A percentile compares a stretch with the other conserved stretches of the same genome.
These are phyloP conservation scores for Crenichthys baileyi DNA, from an alignment of 2,797 vertebrate species.

Conservation along the genomic window DNA sequence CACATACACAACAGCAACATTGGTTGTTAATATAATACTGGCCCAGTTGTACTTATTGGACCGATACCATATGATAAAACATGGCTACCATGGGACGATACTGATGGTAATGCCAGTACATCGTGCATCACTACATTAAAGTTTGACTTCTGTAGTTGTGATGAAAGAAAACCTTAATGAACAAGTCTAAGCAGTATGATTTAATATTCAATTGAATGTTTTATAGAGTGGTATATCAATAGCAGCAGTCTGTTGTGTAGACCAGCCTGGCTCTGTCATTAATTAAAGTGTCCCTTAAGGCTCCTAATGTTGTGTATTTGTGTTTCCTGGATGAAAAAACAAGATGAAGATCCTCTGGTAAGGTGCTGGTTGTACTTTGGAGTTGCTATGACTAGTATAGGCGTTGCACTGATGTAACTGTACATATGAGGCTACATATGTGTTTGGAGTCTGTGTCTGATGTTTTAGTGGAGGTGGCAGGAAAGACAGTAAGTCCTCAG, in stretches of 20 bases:
- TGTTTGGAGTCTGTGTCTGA: constrained; percentile 56
- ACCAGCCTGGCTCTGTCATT: constrained; percentile 33
- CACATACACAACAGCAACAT: no score
- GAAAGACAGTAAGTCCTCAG: constrained; percentile 49
- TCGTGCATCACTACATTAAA: no score
- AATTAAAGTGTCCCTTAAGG: constrained; percentile 32
- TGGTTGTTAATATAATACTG: no score
- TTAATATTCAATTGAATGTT: constrained; percentile 72
- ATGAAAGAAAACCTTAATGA: constrained; percentile 54
- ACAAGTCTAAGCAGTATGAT: constrained; percentile 52
- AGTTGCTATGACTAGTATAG: constrained; percentile 42
- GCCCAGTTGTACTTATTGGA: no score
- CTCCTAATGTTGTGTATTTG: constrained; percentile 22
- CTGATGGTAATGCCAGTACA: no score
- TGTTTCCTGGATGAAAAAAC: constrained; percentile 20
- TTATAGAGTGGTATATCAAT: constrained; percentile 66
- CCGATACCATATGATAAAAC: no score
- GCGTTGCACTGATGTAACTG: constrained; percentile 38
- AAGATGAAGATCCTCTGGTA: constrained; percentile 37
- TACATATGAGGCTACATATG: constrained; percentile 36
- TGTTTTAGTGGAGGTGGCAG: constrained; percentile 65
- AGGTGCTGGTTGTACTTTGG: constrained; percentile 32
- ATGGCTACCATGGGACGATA: no score
- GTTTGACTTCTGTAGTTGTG: constrained; percentile 5
- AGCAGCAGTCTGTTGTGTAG: constrained; percentile 42